Conservation (phyloP, 1,140 invertebrate species). For the Drosophila sechellia region DNA sequence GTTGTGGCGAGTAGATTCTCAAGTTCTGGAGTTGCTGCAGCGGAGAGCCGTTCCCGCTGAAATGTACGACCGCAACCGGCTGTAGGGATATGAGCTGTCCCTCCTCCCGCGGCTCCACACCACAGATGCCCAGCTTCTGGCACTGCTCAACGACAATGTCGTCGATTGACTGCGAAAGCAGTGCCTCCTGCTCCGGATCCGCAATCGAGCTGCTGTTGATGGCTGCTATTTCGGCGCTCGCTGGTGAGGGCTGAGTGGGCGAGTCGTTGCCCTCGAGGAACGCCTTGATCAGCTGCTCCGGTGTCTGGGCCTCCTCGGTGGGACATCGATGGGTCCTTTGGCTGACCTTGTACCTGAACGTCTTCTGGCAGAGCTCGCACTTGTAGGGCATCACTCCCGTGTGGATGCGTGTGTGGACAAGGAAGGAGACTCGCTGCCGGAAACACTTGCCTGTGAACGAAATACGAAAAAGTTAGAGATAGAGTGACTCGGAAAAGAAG, state of each 20-base stretch:
- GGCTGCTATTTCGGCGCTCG: constrained; percentile 45
- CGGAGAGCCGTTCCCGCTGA: constrained; percentile 58
- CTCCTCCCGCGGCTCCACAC: constrained; percentile 34
- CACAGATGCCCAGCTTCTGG: constrained; percentile 81
- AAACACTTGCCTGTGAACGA: constrained; percentile 91
- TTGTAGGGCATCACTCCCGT: constrained; percentile 88
- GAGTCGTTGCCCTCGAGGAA: constrained; percentile 55
- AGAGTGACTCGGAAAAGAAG: background rate
- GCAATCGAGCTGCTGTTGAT: constrained; percentile 39
- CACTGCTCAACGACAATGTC: constrained; percentile 84
- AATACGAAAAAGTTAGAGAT: no score
- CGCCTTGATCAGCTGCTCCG: constrained; percentile 75
- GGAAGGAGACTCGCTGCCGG: constrained; percentile 92
- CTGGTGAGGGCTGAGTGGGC: constrained; percentile 44
- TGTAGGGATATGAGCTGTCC: constrained; percentile 42
- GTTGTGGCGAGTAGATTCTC: constrained; percentile 59
- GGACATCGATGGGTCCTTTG: constrained; percentile 92
- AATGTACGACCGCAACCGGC: constrained; percentile 37
- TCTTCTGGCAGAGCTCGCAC: constrained; percentile 92
- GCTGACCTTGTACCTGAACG: constrained; percentile 94
- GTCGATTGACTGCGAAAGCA: constrained; percentile 79
- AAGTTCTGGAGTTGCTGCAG: constrained; percentile 68
- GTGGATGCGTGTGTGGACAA: constrained; percentile 93
- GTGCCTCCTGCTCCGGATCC: constrained; percentile 60
- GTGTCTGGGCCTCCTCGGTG: constrained; percentile 52